These are phyloP conservation scores for Meles meles DNA, from an alignment of 2,113 vertebrate species.

Conservation along the genomic window DNA sequence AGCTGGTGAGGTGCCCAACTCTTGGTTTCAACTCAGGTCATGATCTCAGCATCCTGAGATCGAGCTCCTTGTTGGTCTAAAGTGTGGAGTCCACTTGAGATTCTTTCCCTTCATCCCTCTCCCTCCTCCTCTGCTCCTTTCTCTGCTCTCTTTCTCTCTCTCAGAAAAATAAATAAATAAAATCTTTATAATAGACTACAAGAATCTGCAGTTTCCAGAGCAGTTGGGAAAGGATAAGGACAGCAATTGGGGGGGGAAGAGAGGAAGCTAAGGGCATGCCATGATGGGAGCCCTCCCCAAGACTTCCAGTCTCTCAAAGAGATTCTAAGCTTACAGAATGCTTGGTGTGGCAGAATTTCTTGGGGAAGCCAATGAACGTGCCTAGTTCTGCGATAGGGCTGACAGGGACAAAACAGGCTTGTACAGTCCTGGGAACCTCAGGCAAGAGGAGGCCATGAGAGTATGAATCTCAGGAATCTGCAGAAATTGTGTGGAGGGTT, in stretches of 20 bases:
- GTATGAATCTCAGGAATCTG: background rate
- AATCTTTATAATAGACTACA: background rate
- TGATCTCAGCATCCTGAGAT: background rate
- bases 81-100: background rate
- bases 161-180: background rate
- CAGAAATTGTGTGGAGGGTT: background rate
- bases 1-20: background rate
- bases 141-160: background rate
- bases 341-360: background rate
- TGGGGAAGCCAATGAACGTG: background rate
- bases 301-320: background rate
- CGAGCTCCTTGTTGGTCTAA: background rate
- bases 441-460: background rate
- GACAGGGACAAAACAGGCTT: background rate
- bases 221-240: background rate
- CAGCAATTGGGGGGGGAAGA: background rate
- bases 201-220: background rate
- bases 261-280: background rate
- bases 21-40: background rate
- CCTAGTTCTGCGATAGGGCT: background rate
- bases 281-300: background rate
- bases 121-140: background rate
- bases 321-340: background rate
- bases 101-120: background rate
- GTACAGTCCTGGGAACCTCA: background rate